phyloP scores from a whole-genome alignment of 2,888 invertebrate genomes.

The Eugnorisma glareosa region DNA sequence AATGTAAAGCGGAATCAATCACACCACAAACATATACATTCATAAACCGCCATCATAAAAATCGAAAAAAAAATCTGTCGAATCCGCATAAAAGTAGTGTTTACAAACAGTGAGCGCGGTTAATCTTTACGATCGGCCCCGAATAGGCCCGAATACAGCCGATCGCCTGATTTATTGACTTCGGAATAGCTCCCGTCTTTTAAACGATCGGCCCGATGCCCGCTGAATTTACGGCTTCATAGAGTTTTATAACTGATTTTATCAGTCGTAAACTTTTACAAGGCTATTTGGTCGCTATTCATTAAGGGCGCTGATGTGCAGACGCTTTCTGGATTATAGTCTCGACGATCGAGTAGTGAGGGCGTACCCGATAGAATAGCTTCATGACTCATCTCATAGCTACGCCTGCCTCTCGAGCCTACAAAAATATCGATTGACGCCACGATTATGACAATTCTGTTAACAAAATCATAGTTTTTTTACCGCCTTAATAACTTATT shows the following conservation, averaged over 20 bases:
- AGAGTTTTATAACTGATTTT: slow-evolving; percentile 89
- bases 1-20: slow-evolving; percentile 67
- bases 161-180: slow-evolving; percentile 86
- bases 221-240: slow-evolving; percentile 85
- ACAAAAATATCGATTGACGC: slow-evolving; percentile 45
- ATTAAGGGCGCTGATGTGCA: slow-evolving; percentile 72
- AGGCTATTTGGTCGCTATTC: slow-evolving; percentile 82
- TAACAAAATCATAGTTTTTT: slow-evolving; percentile 44
- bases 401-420: slow-evolving; percentile 15
- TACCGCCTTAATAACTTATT: slow-evolving; percentile 58
- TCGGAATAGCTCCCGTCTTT: slow-evolving; percentile 86
- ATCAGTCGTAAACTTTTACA: slow-evolving; percentile 88
- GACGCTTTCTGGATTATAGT: slow-evolving; percentile 52
- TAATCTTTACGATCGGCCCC: slow-evolving; percentile 85
- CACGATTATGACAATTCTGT: slow-evolving; percentile 56
- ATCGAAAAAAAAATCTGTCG: slow-evolving; percentile 79
- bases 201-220: slow-evolving; percentile 79
- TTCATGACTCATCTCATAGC: slow-evolving; percentile 23
- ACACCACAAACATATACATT: slow-evolving; percentile 70
- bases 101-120: slow-evolving; percentile 85
- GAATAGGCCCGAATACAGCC: slow-evolving; percentile 81
- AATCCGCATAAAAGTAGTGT: slow-evolving; percentile 84
- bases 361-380: slow-evolving; percentile 31
- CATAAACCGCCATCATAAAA: slow-evolving; percentile 78
- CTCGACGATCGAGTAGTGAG: slow-evolving; percentile 21